Evolutionary conservation across 1,140 invertebrate species (phyloP), one percentile per base, ranked within the genome.

Genomic region (Yoshiicerus persimilis): DNA sequence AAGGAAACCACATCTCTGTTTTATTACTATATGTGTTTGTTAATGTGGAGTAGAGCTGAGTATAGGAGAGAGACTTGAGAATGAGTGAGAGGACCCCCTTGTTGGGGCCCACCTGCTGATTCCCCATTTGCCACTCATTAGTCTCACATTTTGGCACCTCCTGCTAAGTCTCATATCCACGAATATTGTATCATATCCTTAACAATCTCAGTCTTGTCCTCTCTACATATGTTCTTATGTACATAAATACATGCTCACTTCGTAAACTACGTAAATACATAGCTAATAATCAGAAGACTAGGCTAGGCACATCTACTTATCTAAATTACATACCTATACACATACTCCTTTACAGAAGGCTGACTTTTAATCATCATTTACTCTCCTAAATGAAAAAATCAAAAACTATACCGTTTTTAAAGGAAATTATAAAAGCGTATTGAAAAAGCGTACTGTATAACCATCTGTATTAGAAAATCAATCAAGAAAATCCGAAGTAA

Each of bases 61-160:
- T 47, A 47, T 47, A 20, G 36, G 70, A 77, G 70, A 75, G 70
- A 77, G 70, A 77, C 70, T 80, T 80, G 32, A 70, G 66, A 80
- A 80, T 80, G 75, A 80, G 75, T 80, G 75, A 80, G 34, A 77
- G 77, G 87, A 87, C 87, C 87, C 87, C 87, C 77, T 84, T 87
- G 66, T 36, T 39, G 38, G 41, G 62, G 88, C 85, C 88, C 88
- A 87, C 88, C 88, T 89, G 87, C 62, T 47, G 88, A 87, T 66
- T 75, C 85, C 83, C 86, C 86, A 89, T 89, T 89, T 89, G 88
- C 88, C 62, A 89, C 88, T 89, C 88, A 89, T 89, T 89, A 89
- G 88, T 87, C 84, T 87, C 87, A 75, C 47, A 87, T 89, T 89
- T 89, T 89, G 83, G 87, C 87, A 88, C 87, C 87, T 88, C 87